Evolutionary conservation across 1,140 invertebrate genomes (phyloP), one percentile per base, ranked within the genome.

Genomic region (Hirudo medicinalis): DNA sequence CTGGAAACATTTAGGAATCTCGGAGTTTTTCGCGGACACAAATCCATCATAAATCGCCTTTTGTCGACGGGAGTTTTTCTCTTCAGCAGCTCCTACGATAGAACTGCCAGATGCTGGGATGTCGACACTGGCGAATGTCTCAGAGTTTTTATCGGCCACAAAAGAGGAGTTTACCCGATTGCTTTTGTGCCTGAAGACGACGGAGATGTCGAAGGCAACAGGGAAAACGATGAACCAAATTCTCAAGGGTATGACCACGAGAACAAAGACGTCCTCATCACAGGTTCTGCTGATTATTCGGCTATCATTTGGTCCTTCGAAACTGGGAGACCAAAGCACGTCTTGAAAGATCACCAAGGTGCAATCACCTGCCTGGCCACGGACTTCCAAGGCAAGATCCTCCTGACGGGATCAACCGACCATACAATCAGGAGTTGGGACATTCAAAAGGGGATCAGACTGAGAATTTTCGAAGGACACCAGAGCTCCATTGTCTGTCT

Each of bases 51-150:
- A 9, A 84, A 83, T 72, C 78, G 84, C 17, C 78, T 85, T 63
- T 80, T 86, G n/a, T 83, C 82, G 69, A 84, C 82, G 0, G 84
- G 83, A 9, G 82, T 84, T 73, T 85, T 85, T 72, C 77, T 86
- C 54, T 84, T 86, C 72, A 83, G 82, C 40, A 81, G 83, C 67
- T 85, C 84, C 0, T 84, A 84, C 75, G 85, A 86, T 76, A 76
- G 82, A 66, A 85, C 84, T 0, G 82, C 82, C 0, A 77, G 82
- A 70, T 84, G 83, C 57, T 86, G 85, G 85, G 78, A 83, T 71
- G 84, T 86, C 71, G 83, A 85, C 69, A 79, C 76, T 11, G 81
- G 79, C 15, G 79, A 82, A 70, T 80, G 79, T 71, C 74, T 82
- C 19, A 74, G 80, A 67, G 79, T 79, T n/a, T 82, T 82, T 74